phyloP scores from a whole-genome alignment of 2,113 vertebrate species.

The Synodontis membranacea region DNA sequence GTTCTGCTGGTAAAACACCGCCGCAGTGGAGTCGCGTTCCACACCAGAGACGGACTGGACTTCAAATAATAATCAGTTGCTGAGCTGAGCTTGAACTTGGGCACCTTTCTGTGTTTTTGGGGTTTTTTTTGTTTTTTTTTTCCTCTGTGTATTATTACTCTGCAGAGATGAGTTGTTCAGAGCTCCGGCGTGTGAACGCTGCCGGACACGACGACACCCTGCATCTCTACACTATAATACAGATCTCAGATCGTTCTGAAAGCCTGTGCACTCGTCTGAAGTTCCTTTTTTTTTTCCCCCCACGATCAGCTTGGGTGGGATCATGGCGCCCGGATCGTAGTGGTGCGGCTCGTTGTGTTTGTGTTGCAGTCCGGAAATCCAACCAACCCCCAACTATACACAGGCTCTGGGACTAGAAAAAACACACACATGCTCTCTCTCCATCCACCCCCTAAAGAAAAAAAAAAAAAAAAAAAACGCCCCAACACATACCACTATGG shows the following conservation, averaged over 20 bases:
- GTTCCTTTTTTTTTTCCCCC: not conserved
- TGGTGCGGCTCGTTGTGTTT: constrained; percentile 40
- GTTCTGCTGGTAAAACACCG: too few species aligned
- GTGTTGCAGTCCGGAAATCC: constrained; percentile 55
- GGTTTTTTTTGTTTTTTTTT: not conserved
- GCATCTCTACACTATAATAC: not conserved
- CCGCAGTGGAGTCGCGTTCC: too few species aligned
- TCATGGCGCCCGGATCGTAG: not conserved
- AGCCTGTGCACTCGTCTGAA: not conserved
- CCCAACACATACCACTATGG: constrained; percentile 37
- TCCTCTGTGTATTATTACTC: too few species aligned
- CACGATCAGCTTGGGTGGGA: constrained; percentile 8
- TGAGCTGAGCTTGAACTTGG: not conserved
- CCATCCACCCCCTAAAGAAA: not conserved
- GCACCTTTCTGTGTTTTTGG: not conserved
- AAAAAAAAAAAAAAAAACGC: constrained; percentile 5
- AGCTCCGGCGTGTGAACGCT: not conserved
- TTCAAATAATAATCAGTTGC: not conserved
- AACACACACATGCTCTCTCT: constrained; percentile 19
- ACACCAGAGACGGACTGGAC: too few species aligned
- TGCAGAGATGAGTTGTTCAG: not conserved
- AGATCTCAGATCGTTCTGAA: not conserved
- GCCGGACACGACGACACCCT: not conserved
- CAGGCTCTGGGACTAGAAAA: constrained; percentile 31
- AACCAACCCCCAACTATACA: constrained; percentile 36